Evolutionary conservation across 2,113 vertebrate species (phyloP).

Genomic region (Cynopterus brachyotis): DNA sequence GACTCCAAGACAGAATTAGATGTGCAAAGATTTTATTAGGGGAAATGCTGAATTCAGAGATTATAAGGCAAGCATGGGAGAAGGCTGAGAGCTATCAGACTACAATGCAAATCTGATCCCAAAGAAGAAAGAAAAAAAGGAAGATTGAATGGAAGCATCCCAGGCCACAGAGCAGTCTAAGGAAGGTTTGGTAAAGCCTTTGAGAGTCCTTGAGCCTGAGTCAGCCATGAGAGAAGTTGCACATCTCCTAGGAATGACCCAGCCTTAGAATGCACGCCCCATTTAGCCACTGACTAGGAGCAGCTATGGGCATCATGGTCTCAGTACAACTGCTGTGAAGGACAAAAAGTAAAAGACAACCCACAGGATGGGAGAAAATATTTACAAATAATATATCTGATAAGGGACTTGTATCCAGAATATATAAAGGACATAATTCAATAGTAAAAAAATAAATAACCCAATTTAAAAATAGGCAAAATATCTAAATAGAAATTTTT

Average conservation of each 20-base stretch:
- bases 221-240: neutral
- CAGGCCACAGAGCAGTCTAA: neutral
- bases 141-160: neutral
- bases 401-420: neutral
- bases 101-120: neutral
- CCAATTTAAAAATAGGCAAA: neutral
- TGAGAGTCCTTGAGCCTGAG: neutral
- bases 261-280: neutral
- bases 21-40: neutral
- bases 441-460: neutral
- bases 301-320: neutral
- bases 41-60: neutral
- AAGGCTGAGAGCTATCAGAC: neutral
- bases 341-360: neutral
- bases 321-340: neutral
- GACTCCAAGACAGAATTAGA: neutral
- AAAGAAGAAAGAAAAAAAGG: neutral
- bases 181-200: neutral
- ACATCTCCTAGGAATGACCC: neutral
- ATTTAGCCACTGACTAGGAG: neutral
- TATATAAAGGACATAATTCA: neutral
- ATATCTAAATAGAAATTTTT: neutral
- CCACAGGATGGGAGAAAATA: neutral
- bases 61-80: neutral
- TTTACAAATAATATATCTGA: neutral